phyloP scores from a whole-genome alignment of 2,888 invertebrate genomes.

The Agapetus fuscipes region DNA sequence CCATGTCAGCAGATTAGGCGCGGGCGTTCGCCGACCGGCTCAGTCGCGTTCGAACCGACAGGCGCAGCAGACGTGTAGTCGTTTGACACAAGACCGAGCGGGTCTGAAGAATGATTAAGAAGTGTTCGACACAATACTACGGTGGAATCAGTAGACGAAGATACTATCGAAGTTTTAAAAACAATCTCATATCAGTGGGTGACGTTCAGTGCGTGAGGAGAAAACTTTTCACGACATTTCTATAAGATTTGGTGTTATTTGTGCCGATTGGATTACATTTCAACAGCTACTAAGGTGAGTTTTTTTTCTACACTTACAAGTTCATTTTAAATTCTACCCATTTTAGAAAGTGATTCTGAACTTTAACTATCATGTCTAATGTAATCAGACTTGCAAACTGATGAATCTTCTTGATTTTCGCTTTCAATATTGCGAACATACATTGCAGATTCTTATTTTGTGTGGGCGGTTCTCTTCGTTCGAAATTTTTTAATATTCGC shows the following conservation, averaged over 20 bases:
- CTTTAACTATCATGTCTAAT: no score
- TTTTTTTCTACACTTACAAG: no score
- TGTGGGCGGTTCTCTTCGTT: no score
- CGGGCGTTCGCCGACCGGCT: slow-evolving; percentile 1
- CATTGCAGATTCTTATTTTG: no score
- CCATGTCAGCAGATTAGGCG: not conserved
- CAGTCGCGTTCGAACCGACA: slow-evolving; percentile 15
- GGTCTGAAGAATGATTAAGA: slow-evolving; percentile 19
- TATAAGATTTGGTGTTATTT: slow-evolving; percentile 26
- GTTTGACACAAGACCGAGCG: slow-evolving; percentile 12
- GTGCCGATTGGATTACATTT: slow-evolving; percentile 12
- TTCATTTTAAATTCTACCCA: no score
- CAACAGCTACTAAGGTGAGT: slow-evolving; percentile 12
- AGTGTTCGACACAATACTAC: slow-evolving; percentile 15
- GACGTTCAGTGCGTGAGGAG: slow-evolving; percentile 49
- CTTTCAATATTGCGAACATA: no score
- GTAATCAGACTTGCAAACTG: no score
- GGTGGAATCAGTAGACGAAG: slow-evolving; percentile 16
- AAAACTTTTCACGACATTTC: slow-evolving; percentile 50
- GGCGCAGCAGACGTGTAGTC: slow-evolving; percentile 10
- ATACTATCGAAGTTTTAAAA: slow-evolving; percentile 11
- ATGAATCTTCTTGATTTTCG: no score
- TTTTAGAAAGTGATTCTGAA: no score
- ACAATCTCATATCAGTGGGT: slow-evolving; percentile 38
- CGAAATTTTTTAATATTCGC: no score